Conservation (phyloP, 2,797 vertebrate species). For the Myripristis jacobus region DNA sequence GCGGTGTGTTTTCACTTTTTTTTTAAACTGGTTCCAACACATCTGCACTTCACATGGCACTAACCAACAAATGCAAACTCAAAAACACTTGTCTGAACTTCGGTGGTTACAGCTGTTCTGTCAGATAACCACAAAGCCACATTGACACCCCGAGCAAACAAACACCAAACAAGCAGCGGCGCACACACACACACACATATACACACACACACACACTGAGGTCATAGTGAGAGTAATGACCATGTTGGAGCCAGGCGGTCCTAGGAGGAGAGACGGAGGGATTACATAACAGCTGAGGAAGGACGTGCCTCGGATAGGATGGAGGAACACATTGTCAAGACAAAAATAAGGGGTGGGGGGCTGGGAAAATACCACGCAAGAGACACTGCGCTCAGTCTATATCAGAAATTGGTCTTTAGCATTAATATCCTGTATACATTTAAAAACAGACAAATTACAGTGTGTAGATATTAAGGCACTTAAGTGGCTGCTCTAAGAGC, state of each 20-base stretch:
- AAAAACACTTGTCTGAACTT: constrained; percentile 26
- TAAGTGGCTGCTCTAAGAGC: not conserved
- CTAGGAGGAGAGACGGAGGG: constrained; percentile 60
- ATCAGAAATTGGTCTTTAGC: not conserved
- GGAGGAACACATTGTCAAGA: constrained; percentile 38
- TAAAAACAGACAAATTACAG: not conserved
- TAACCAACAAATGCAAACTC: constrained; percentile 4
- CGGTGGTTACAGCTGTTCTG: constrained; percentile 33
- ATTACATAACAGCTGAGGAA: constrained; percentile 65
- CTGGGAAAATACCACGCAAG: not conserved
- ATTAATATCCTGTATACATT: not conserved
- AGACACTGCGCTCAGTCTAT: no score
- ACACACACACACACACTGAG: constrained; percentile 44
- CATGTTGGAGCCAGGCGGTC: constrained; percentile 74
- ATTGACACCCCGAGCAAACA: constrained; percentile 44
- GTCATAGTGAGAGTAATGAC: constrained; percentile 47
- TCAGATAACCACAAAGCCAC: constrained; percentile 51
- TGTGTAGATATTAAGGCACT: no score
- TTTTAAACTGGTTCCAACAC: no score
- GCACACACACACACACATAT: constrained; percentile 9
- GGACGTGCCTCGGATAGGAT: constrained; percentile 43
- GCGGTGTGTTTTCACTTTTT: no score
- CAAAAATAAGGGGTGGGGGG: constrained; percentile 8
- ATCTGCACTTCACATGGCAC: not conserved
- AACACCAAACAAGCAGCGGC: constrained; percentile 7